phyloP scores from a whole-genome alignment of 2,113 vertebrate genomes.

The Machaerirhynchus nigripectus region DNA sequence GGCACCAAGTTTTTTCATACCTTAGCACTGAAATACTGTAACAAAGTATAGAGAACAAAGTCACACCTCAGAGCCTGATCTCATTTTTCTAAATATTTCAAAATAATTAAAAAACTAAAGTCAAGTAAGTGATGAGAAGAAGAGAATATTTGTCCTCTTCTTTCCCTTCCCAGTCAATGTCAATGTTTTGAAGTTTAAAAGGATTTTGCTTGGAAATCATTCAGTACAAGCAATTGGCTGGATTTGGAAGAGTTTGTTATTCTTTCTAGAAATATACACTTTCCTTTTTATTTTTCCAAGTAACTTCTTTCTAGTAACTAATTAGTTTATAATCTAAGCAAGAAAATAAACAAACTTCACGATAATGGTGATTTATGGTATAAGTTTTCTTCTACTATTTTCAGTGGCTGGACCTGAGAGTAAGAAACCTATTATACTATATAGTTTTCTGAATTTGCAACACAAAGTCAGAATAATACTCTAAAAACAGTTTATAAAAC shows the following conservation, averaged over 20 bases:
- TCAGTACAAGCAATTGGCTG: not conserved
- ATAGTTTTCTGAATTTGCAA: not conserved
- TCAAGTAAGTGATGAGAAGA: not conserved
- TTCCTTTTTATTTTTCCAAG: not conserved
- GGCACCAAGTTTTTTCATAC: not conserved
- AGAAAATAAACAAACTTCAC: not conserved
- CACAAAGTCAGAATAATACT: not conserved
- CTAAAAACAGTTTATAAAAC: not conserved
- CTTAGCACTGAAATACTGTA: not conserved
- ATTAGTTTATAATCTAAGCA: not conserved
- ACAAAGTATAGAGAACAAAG: not conserved
- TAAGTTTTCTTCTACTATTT: not conserved
- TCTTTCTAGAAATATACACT: not conserved
- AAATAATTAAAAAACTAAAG: not conserved
- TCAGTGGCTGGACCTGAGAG: not conserved
- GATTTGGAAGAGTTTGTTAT: not conserved
- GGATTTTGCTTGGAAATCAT: not conserved
- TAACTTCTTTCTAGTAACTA: not conserved
- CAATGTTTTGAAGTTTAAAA: not conserved
- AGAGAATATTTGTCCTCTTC: not conserved
- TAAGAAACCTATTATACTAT: not conserved
- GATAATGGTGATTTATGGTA: not conserved
- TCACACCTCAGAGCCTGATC: not conserved
- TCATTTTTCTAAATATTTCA: not conserved
- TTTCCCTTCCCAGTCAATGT: not conserved